These are phyloP conservation scores for Scyliorhinus canicula DNA, from an alignment of 2,797 vertebrate species.

Conservation along the genomic window DNA sequence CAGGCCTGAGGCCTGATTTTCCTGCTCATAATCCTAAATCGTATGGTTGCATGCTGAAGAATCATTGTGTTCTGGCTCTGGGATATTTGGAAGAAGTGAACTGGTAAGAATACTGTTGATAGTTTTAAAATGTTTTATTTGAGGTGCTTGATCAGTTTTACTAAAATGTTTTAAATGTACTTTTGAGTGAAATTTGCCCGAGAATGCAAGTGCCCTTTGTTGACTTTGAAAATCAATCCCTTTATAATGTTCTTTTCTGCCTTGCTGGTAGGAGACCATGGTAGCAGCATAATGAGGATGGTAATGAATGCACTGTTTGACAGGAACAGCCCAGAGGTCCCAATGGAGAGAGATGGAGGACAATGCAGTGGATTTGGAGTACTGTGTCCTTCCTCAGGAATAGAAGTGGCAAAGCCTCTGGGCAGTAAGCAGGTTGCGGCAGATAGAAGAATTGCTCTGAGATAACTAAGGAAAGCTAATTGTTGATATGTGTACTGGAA, in stretches of 20 bases:
- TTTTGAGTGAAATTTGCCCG: not conserved
- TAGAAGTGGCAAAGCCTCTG: not conserved
- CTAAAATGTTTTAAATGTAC: not conserved
- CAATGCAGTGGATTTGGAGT: not conserved
- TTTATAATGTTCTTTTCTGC: not conserved
- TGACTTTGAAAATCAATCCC: not conserved
- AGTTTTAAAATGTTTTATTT: not conserved
- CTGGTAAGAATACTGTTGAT: not conserved
- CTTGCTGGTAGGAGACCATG: not conserved
- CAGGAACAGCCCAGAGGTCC: not conserved
- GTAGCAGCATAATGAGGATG: not conserved
- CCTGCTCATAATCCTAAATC: too few species aligned
- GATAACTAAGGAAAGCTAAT: not conserved
- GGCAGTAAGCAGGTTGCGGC: not conserved
- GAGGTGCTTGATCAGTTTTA: not conserved
- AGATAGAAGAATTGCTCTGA: not conserved
- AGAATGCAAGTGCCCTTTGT: not conserved
- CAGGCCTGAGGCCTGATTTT: too few species aligned
- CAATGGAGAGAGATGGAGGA: not conserved
- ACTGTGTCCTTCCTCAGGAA: not conserved
- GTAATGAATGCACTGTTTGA: not conserved
- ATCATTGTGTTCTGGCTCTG: not conserved
- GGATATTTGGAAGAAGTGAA: not conserved
- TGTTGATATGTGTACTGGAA: not conserved
- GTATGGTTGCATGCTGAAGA: not conserved